phyloP scores from a whole-genome alignment of 2,113 vertebrate species.

The Lipophrys pholis region DNA sequence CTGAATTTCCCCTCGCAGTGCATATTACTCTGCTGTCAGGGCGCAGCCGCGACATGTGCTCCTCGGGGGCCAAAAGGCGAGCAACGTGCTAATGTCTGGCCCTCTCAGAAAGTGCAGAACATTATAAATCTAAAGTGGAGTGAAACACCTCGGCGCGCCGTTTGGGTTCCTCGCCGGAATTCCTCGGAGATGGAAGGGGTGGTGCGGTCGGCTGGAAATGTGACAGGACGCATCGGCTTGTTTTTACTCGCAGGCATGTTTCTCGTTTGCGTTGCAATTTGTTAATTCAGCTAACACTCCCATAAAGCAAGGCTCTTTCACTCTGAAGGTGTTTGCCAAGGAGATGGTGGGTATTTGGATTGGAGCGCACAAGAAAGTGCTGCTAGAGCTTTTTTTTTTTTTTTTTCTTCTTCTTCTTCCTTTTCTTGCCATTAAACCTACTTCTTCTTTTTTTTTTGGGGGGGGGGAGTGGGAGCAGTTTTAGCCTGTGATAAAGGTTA shows the following conservation, averaged over 20 bases:
- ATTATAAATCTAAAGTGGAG: conserved; percentile 70
- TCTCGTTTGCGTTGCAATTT: conserved; percentile 65
- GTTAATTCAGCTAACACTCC: conserved; percentile 75
- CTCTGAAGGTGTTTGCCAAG: conserved; percentile 59
- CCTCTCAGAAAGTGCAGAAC: conserved; percentile 54
- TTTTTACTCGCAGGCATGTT: conserved; percentile 59
- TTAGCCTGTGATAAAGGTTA: conserved; percentile 42
- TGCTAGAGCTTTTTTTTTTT: conserved; percentile 7
- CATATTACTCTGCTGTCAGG: conserved; percentile 72
- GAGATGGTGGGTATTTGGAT: conserved; percentile 48
- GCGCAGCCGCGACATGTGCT: conserved; percentile 26
- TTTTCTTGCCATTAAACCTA: conserved; percentile 23
- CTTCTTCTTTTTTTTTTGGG: conserved; percentile 34
- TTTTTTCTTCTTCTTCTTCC: no score
- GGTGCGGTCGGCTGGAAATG: conserved; percentile 34
- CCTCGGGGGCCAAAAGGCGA: conserved; percentile 49
- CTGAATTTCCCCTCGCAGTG: conserved; percentile 69
- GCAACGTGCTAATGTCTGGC: conserved; percentile 71
- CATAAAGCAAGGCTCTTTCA: conserved; percentile 56
- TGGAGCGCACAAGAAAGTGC: conserved; percentile 25
- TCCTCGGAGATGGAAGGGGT: conserved; percentile 23
- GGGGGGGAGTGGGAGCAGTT: conserved; percentile 31
- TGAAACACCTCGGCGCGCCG: conserved; percentile 55
- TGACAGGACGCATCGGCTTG: conserved; percentile 50
- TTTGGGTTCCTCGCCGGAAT: neutral